Base-by-base conservation (phyloP, 2,888 invertebrate genomes). In the Drosophila paramelanica region DNA sequence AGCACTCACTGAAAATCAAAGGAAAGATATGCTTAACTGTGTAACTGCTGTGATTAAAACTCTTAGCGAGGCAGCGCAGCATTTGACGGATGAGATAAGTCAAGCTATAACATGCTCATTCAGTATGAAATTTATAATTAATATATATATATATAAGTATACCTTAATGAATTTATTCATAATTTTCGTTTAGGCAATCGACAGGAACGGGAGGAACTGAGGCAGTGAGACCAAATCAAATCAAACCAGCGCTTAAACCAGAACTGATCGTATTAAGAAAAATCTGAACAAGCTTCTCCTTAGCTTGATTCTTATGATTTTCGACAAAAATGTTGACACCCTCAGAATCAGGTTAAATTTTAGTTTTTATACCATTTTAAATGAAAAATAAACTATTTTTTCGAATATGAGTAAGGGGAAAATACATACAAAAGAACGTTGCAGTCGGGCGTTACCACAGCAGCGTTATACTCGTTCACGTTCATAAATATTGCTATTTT, bases 21-120 rank as follows among this genome's bases (percentile, higher is more conserved):
- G 83, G 0, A 0, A 0, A 0, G 67, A 80, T 23, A 83, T 90
- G 81, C 36, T 36, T 13, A 47, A 49, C 10, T 56, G 38, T 20
- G 2, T 57, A 33, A 53, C 42, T 17, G 13, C 58, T 3, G 25
- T n/a, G 33, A 53, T 53, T 2, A 13, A 42, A 13, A n/a, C 1
- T 23, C 42, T 59, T 0, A 4, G 6, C 5, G 11, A 0, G 13
- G 58, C 33, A 13, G 25, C 14, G 13, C 5, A 1, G 2, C 25
- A 52, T 2, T 17, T 52, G 0, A 42, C 58, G 33, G 53, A 33
- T 14, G 53, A 14, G 5, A 25, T 20, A 1, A 33, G 53, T 33
- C 13, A 52, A 23, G 10, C 13, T 3, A 14, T 62, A 27, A 42
- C 38, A 17, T 2, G 0, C 3, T 61, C 41, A 3, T 53, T 59